Conservation (phyloP, 2,113 vertebrate genomes). For the Sander lucioperca region DNA sequence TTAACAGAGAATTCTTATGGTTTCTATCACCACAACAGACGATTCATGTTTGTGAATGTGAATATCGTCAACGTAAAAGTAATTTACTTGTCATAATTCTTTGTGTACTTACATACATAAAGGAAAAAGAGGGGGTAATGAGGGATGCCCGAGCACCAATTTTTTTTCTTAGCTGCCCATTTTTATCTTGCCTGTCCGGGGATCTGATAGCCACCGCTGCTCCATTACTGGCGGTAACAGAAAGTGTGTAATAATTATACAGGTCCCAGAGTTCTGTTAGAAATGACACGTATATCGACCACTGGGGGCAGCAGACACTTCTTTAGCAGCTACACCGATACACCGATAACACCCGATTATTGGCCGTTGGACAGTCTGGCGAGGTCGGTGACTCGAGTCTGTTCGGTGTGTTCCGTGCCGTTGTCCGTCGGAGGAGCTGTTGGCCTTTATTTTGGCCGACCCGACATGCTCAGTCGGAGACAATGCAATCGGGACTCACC, state of each 20-base stretch:
- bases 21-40: conserved; percentile 5
- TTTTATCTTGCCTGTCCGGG: not conserved
- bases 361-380: too few species aligned
- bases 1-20: conserved; percentile 3
- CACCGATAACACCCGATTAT: too few species aligned
- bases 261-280: not conserved
- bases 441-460: too few species aligned
- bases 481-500: too few species aligned
- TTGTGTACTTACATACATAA: too few species aligned
- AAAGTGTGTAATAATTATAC: not conserved
- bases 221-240: not conserved
- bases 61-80: too few species aligned
- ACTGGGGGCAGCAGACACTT: not conserved
- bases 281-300: not conserved
- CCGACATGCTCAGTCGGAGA: too few species aligned
- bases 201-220: not conserved
- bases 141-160: not conserved
- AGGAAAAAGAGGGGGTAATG: not conserved
- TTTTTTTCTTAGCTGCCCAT: not conserved
- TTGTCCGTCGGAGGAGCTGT: too few species aligned
- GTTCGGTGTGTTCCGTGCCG: too few species aligned
- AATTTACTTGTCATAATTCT: too few species aligned
- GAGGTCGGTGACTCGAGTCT: too few species aligned
- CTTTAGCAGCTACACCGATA: not conserved
- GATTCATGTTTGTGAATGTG: not conserved